Percentiles rank a stretch among this genome's conserved stretches.
phyloP scores from a whole-genome alignment of 2,888 invertebrate species.

The Drymonia ruficornis region DNA sequence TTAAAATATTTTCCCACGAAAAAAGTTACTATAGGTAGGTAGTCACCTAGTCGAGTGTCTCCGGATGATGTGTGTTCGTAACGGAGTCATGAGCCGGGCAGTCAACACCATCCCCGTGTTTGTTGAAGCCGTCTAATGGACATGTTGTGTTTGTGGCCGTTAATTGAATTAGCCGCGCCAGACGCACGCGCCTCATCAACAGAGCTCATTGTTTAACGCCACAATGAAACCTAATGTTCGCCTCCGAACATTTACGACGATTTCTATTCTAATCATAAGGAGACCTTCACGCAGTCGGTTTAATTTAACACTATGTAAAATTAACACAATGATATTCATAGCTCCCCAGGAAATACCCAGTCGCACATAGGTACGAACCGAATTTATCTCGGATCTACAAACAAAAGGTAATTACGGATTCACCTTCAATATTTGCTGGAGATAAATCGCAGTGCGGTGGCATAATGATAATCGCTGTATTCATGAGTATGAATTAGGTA shows the following conservation, averaged over 20 bases:
- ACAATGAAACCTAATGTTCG: constrained; percentile 56
- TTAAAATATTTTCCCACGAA: too few relatives aligned
- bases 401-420: constrained; percentile 73
- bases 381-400: constrained; percentile 69
- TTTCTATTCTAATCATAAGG: constrained; percentile 17
- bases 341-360: constrained; percentile 50
- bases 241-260: constrained; percentile 15
- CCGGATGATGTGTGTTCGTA: neutral
- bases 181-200: constrained; percentile 61
- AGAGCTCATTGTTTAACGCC: constrained; percentile 65
- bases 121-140: constrained; percentile 69
- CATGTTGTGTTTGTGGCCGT: constrained; percentile 71
- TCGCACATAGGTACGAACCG: constrained; percentile 55
- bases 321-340: constrained; percentile 38
- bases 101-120: constrained; percentile 48
- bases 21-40: too few relatives aligned
- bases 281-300: neutral
- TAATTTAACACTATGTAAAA: constrained; percentile 18
- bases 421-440: constrained; percentile 73
- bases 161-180: constrained; percentile 76
- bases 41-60: neutral
- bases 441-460: constrained; percentile 73
- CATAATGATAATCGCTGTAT: constrained; percentile 55
- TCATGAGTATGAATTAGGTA: constrained; percentile 49
- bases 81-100: constrained; percentile 11